phyloP scores from a whole-genome alignment of 2,797 vertebrate genomes.

The Eulemur mongoz region DNA sequence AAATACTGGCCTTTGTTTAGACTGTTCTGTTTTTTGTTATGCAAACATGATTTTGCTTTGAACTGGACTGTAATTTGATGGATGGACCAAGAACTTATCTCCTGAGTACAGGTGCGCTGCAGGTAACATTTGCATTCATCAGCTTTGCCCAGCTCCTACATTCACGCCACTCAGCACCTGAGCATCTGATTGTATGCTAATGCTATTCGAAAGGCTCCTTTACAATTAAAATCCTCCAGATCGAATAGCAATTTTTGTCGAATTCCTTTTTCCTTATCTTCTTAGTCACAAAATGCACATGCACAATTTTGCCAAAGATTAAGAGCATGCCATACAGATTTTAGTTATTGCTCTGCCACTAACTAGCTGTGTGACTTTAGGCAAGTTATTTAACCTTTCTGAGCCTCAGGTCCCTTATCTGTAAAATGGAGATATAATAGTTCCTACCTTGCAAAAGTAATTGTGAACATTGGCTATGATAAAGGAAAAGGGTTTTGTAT shows the following conservation, averaged over 20 bases:
- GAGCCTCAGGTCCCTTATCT: not conserved
- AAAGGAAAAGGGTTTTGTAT: not conserved
- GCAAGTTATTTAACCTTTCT: constrained; percentile 5
- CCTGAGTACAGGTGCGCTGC: not conserved
- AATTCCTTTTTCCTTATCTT: not conserved
- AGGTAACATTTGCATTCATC: not conserved
- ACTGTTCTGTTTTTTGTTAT: not conserved
- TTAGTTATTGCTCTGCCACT: not conserved
- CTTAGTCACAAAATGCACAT: not conserved
- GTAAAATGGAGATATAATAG: not conserved
- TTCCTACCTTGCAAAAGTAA: not conserved
- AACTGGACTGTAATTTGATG: not conserved
- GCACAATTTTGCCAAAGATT: not conserved
- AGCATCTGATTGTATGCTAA: not conserved
- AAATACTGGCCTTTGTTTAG: not conserved
- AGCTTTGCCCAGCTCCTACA: not conserved
- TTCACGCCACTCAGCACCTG: not conserved
- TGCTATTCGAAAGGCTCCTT: not conserved
- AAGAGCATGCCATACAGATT: not conserved
- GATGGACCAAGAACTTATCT: constrained; percentile 47
- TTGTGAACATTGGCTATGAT: not conserved
- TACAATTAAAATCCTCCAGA: not conserved
- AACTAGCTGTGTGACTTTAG: not conserved
- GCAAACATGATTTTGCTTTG: constrained; percentile 24
- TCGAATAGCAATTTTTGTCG: not conserved